A percentile compares a stretch with the other conserved stretches of the same genome.
Conservation (phyloP, 2,888 invertebrate species). For the Dermolepida albohirtum region DNA sequence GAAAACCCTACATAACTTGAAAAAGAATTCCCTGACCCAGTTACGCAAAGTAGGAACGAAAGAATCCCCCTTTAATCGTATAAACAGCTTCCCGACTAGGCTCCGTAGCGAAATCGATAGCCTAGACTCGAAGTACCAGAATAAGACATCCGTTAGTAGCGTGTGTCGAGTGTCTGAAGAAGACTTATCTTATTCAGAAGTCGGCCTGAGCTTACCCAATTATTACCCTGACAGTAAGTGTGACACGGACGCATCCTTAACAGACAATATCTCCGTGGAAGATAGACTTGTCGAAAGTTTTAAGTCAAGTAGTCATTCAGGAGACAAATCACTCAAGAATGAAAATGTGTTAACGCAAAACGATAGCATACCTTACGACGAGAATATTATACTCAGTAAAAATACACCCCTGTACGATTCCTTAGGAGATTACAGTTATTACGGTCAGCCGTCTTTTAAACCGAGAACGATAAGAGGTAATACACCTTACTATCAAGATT, state of each 20-base stretch:
- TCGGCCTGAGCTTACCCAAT: slow-evolving; percentile 62
- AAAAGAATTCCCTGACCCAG: slow-evolving; percentile 35
- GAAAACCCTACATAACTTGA: slow-evolving; percentile 44
- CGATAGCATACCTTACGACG: slow-evolving; percentile 60
- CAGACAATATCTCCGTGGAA: slow-evolving; percentile 64
- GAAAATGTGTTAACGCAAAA: slow-evolving; percentile 6
- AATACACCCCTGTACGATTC: slow-evolving; percentile 58
- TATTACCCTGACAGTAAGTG: slow-evolving; percentile 66
- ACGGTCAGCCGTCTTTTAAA: slow-evolving; percentile 54
- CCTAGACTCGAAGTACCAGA: slow-evolving; percentile 71
- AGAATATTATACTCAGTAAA: slow-evolving; percentile 61
- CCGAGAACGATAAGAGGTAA: slow-evolving; percentile 61
- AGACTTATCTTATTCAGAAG: slow-evolving; percentile 63
- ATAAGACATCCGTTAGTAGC: slow-evolving; percentile 68
- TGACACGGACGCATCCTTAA: slow-evolving; percentile 66
- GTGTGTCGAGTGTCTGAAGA: slow-evolving; percentile 54
- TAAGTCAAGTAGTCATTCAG: slow-evolving; percentile 2
- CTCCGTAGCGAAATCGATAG: slow-evolving; percentile 68
- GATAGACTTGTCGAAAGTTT: slow-evolving; percentile 37
- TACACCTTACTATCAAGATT: slow-evolving; percentile 53
- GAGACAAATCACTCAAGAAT: slow-evolving; percentile 11
- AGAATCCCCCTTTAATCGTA: slow-evolving; percentile 20
- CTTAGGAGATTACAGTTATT: slow-evolving; percentile 49
- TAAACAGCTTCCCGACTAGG: slow-evolving; percentile 37
- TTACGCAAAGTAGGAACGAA: slow-evolving; percentile 33